Evolutionary conservation across 1,140 invertebrate species (phyloP), one percentile per base, ranked within the genome.

Genomic region (Brachionus rubens): DNA sequence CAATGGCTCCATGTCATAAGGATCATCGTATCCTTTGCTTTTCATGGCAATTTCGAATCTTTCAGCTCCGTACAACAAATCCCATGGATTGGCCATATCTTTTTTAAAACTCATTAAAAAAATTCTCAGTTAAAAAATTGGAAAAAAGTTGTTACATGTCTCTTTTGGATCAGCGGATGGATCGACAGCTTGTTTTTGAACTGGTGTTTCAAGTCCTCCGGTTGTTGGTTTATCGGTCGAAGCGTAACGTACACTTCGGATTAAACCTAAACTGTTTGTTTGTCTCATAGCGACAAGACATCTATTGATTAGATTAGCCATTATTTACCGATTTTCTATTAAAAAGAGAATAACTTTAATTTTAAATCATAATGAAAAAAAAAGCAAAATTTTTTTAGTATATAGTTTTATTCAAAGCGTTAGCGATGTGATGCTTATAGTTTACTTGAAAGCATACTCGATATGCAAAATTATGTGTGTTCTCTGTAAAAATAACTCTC

Each of bases 11-110:
- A 65, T 65, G 48, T 65, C 75, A 33, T 65, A 65, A 6, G 75
- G 75, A 48, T 76, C 54, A 16, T 76, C 56, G 21, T 65, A 65
- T 5, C 75, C 75, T 21, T 65, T 76, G 16, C 30, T 50, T 67
- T 76, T 76, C 75, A 76, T 76, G n/a, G 75, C 75, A 3, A 76
- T 47, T 43, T 62, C 54, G 7, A 76, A 76, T 62, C 56, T 46
- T 62, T 76, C 75, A 26, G 48, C 56, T 16, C 56, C 75, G 28
- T 46, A 47, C 16, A 65, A 46, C 21, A 48, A 1, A 46, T 76
- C 75, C 75, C 75, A 76, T 65, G 50, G 50, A 48, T 75, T 68
- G 10, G 30, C 43, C 30, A 75, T 10, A 19, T 30, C 46, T 77
- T 33, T 46, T 26, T 21, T 41, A 36, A 47, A 6, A 76, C n/a